Base-by-base conservation (phyloP, 2,113 vertebrate genomes). In the Chaetodon auriga region DNA sequence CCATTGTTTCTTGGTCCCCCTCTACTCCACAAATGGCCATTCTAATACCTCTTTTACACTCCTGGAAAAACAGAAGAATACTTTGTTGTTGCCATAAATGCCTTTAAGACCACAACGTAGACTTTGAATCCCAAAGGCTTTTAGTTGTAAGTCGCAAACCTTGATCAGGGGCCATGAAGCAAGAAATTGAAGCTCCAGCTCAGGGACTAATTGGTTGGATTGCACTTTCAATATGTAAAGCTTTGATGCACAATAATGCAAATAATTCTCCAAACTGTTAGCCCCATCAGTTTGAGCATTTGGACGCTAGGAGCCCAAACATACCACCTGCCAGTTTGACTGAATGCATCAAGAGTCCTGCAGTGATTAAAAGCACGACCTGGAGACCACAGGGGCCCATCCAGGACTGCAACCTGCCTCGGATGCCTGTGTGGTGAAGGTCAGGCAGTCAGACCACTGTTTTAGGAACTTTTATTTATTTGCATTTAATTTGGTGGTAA, bases 101-200 rank as follows among this genome's bases (percentile, higher is more conserved):
- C 63, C 60, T 58, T 71, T 62, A 55, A 68, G 55, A 9, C 23
- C 7, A 7, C 23, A 48, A 4, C 0, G 9, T 6, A 5, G 38
- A 61, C 30, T 15, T 60, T 60, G 57, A 60, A 6, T 30, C n/a
- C 54, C 23, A 58, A 18, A 51, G 19, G 38, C 6, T 48, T 53
- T 10, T 7, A 14, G 14, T 49, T 69, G 12, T 7, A 41, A 46
- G 53, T 68, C 48, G n/a, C 36, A 25, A 54, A 73, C 57, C 25
- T 49, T 76, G 41, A 46, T 73, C 38, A 12, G 25, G 54, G 19
- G 46, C 53, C 38, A 35, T n/a, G 62, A 25, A 48, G 54, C 69
- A 78, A 62, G 46, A 74, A 74, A 68, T 55, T 73, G 11, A 74
- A 84, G 14, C 58, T 60, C 41, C 15, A 48, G 21, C 63, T 74